These are phyloP conservation scores for Oegoconia quadripuncta DNA, from an alignment of 2,888 invertebrate genomes.

Conservation along the genomic window DNA sequence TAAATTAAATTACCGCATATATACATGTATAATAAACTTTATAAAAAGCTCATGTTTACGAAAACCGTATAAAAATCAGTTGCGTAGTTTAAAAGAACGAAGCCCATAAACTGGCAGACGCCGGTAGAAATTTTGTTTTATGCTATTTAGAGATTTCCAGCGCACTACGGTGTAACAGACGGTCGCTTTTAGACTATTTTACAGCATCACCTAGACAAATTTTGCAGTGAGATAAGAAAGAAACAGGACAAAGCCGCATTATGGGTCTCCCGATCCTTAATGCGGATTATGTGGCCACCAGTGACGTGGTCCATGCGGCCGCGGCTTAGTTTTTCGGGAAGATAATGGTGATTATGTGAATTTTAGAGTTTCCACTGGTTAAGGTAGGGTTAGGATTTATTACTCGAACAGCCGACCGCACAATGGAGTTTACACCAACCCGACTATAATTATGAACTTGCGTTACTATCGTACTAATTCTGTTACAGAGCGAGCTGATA, in stretches of 20 bases:
- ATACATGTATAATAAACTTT: no score
- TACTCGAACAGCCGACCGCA: no score
- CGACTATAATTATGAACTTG: no score
- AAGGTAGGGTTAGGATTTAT: slow-evolving; percentile 5
- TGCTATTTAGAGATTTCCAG: background rate
- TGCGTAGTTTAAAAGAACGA: no score
- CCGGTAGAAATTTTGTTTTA: background rate
- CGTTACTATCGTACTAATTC: no score
- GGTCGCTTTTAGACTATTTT: slow-evolving; percentile 54
- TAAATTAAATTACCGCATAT: no score
- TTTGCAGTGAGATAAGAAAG: slow-evolving; percentile 73
- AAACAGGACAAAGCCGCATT: slow-evolving; percentile 66
- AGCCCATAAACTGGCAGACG: no score
- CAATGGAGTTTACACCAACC: no score
- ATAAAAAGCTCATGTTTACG: no score
- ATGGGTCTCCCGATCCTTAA: slow-evolving; percentile 59
- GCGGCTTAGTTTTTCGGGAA: slow-evolving; percentile 52
- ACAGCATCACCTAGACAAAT: slow-evolving; percentile 75
- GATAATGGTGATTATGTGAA: slow-evolving; percentile 66
- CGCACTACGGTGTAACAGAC: slow-evolving; percentile 39
- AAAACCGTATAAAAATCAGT: no score
- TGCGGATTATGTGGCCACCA: slow-evolving; percentile 61
- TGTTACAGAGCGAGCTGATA: no score
- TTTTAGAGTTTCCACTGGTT: slow-evolving; percentile 34
- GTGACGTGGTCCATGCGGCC: slow-evolving; percentile 46